phyloP scores from a whole-genome alignment of 2,113 vertebrate genomes.

The Dipodomys spectabilis region DNA sequence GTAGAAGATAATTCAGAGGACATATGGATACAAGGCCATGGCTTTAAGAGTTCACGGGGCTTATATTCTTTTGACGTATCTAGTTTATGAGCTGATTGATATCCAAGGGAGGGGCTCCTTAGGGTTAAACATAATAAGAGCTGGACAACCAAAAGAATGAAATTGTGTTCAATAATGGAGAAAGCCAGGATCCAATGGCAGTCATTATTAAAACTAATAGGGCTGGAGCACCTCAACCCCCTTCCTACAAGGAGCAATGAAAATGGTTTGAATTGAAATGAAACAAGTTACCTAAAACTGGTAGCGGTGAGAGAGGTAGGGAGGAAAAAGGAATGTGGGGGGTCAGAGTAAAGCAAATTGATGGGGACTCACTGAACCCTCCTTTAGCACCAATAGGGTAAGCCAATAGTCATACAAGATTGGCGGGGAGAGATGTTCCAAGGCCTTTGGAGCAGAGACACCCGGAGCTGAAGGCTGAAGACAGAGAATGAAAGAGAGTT shows the following conservation, averaged over 20 bases:
- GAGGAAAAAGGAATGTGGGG: neutral
- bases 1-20: neutral
- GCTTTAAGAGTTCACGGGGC: neutral
- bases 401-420: neutral
- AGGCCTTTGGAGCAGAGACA: neutral
- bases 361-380: neutral
- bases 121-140: neutral
- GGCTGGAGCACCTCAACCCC: neutral
- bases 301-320: neutral
- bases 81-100: neutral
- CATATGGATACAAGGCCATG: neutral
- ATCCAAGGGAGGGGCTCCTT: neutral
- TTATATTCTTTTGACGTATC: neutral
- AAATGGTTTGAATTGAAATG: neutral
- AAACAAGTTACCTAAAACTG: neutral
- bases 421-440: neutral
- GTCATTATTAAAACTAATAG: neutral
- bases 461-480: neutral
- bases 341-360: neutral
- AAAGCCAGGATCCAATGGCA: neutral
- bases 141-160: neutral
- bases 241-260: neutral
- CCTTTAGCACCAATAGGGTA: neutral
- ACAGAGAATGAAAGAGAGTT: neutral
- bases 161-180: neutral